Evolutionary conservation across 2,888 invertebrate genomes (phyloP), one percentile per base, ranked within the genome.

Genomic region (Eilema sororculum): DNA sequence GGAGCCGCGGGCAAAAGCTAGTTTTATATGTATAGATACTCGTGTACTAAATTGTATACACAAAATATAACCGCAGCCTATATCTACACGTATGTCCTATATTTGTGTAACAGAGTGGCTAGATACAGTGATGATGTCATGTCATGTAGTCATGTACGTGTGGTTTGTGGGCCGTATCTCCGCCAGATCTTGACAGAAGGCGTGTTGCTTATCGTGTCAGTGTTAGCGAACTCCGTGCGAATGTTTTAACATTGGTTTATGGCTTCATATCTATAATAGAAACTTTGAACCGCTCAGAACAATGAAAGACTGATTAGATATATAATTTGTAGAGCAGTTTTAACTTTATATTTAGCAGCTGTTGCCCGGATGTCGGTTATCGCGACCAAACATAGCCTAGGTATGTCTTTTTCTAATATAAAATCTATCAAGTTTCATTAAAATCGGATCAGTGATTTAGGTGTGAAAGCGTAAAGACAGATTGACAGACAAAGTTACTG

Each of bases 91-190:
- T n/a, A 22, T 25, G n/a, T 64, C 20, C 24, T 25, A 20, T 62
- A 41, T 37, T 62, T 46, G 30, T 58, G 22, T 63, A 58, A 65
- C 59, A 24, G n/a, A 28, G 65, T 52, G n/a, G 41, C 56, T 66
- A 41, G 61, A 61, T 58, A 22, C 41, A 16, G 66, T 10, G 70
- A 20, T 70, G 70, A 70, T 66, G 70, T 70, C 70, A 70, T 66
- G 28, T 56, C 67, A 71, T 69, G 64, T 24, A n/a, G 28, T 56
- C 67, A 71, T 69, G 28, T 28, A 28, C 1, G 5, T 37, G 41
- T 41, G 13, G 63, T 74, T 64, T 59, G 46, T 65, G 65, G 30
- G 46, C 33, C 69, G 65, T 71, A 82, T 75, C 76, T 75, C 9
- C 33, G 52, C 70, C 65, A 68, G 66, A 75, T 74, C 65, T 68